Evolutionary conservation across 2,113 vertebrate species (phyloP).

Genomic region (Chloroceryle aenea): DNA sequence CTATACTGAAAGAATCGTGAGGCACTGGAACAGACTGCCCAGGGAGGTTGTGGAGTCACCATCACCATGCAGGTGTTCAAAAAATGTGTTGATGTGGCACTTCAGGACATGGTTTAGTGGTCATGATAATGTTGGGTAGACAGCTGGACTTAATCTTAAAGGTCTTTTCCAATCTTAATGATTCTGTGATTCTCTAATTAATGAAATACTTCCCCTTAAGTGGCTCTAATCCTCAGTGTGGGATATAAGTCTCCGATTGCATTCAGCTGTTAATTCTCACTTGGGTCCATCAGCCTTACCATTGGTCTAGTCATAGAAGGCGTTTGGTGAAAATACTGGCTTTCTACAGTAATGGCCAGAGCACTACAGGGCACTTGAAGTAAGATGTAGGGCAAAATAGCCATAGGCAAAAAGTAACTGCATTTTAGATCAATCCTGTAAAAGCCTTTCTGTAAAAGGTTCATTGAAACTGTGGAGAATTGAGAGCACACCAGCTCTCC

Average conservation of each 20-base stretch:
- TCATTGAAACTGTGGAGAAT: not conserved
- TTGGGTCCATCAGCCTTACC: not conserved
- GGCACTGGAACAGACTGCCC: too few species aligned
- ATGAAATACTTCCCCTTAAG: not conserved
- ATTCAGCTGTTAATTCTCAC: not conserved
- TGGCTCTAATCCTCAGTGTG: not conserved
- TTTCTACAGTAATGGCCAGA: not conserved
- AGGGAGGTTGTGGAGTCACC: too few species aligned
- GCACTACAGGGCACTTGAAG: not conserved
- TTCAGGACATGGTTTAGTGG: too few species aligned
- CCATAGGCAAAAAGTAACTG: not conserved
- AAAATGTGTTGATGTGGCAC: too few species aligned
- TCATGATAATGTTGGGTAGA: too few species aligned
- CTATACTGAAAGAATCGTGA: too few species aligned
- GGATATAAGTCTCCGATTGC: not conserved
- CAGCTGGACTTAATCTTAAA: too few species aligned
- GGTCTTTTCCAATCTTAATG: too few species aligned
- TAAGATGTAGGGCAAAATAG: not conserved
- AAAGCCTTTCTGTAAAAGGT: not conserved
- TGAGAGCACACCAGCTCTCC: not conserved
- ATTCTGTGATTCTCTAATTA: not conserved
- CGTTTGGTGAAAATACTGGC: not conserved
- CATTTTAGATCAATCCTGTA: not conserved
- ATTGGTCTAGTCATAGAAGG: not conserved
- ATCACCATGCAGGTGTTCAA: too few species aligned